Evolutionary conservation across 2,113 vertebrate species (phyloP), one percentile per base, ranked within the genome.

Genomic region (Phalacrocorax aristotelis): DNA sequence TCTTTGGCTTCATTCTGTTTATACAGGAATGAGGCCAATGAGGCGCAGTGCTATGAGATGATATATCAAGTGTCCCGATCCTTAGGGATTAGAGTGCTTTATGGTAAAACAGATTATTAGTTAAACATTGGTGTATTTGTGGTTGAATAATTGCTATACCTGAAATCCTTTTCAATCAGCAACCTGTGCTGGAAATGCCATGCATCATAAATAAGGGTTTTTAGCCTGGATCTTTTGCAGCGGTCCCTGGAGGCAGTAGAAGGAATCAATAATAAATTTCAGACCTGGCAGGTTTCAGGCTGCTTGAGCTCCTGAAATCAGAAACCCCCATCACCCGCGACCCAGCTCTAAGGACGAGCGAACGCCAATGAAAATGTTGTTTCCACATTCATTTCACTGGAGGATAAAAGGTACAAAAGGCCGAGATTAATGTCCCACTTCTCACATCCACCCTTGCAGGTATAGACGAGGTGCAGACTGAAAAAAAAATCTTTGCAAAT

Each of bases 251-350:
- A 95, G 97, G 65, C 75, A 62, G 78, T 18, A 71, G 78, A 71
- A 86, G 66, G 76, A 97, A 97, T 97, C 95, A 79, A 96, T 96
- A 97, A 91, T 85, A 92, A 87, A 96, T 97, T 96, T 94, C 83
- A 93, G 87, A 80, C 51, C 87, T 89, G 71, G 78, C 88, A 90
- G 82, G 66, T 97, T 95, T 97, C 90, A 66, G 89, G 90, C 85
- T 97, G 84, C 71, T 87, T 51, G 83, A 88, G 89, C 79, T 94
- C 46, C 74, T 89, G 91, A 78, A 71, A 49, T 44, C 64, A 95
- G 52, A 76, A 89, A 4, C 30, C n/a, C 65, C 40, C 76, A 17
- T 49, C 60, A 38, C 69, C 82, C 1, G 1, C 4, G 48, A 36
- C 91, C 52, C 19, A 3, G 70, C 77, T 76, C 2, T 2, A 5